Evolutionary conservation across 2,113 vertebrate genomes (phyloP), one percentile per base, ranked within the genome.

Genomic region (Pipa parva): DNA sequence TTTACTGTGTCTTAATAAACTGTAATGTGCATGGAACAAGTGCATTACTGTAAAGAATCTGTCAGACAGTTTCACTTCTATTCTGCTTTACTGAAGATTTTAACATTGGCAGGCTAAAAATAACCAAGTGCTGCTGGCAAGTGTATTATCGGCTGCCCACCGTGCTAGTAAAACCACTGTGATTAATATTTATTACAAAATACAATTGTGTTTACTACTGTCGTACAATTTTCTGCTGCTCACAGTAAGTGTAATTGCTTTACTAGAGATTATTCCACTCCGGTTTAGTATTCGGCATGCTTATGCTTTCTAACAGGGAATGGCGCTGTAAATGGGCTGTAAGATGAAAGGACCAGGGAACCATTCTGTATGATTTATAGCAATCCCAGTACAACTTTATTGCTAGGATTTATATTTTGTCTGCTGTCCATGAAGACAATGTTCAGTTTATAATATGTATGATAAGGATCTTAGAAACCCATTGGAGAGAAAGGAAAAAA

Each of bases 181-280:
- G 48, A 63, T 63, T 63, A 52, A 37, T 63, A 63, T 52, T 52
- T 63, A 52, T 50, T 31, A 37, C 33, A 52, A 17, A 26, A 51
- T 13, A 31, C 31, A 18, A 39, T 63, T 22, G 4, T 63, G 18
- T 63, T 28, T 37, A 24, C 21, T 11, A 2, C 8, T 50, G 21
- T 25, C 36, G 12, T 11, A 22, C 20, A 7, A 9, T 50, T n/a
- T 37, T 63, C 31, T 63, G 17, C 13, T 52, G 46, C n/a, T 51
- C 21, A 22, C 48, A 51, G 21, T 27, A 63, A 20, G 21, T 17
- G 13, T 50, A 28, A 62, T n/a, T 42, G 13, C 39, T 36, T 36
- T 36, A 62, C 28, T 36, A 52, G 18, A 52, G 13, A 52, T 52
- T 27, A 52, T 31, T 59, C 17, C 28, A 18, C 24, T 63, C 18